These are phyloP conservation scores for Eristalinus sepulchralis DNA, from an alignment of 2,888 invertebrate species.

Conservation along the genomic window DNA sequence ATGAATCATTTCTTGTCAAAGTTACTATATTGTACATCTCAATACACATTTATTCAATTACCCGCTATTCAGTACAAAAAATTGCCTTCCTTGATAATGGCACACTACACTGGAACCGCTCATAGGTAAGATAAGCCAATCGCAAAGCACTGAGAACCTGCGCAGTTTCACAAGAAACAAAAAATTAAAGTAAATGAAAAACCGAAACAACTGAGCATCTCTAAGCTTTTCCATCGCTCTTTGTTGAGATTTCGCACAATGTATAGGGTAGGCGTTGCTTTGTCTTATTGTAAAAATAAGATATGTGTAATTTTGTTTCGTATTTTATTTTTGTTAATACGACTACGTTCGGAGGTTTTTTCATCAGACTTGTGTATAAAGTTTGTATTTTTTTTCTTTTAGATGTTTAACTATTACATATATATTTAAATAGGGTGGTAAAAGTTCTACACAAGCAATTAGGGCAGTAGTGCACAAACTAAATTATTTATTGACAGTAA, in stretches of 20 bases:
- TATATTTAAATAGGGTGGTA: too few species aligned
- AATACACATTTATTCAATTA: not conserved
- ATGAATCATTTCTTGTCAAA: not conserved
- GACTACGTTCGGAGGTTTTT: too few species aligned
- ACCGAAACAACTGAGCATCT: constrained; percentile 25
- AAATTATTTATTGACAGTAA: too few species aligned
- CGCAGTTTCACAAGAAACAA: constrained; percentile 20
- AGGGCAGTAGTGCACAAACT: too few species aligned
- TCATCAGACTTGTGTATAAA: too few species aligned
- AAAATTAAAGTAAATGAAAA: not conserved
- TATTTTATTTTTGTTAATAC: too few species aligned
- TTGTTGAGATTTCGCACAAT: not conserved
- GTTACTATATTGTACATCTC: constrained; percentile 24
- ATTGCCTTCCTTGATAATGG: constrained; percentile 26
- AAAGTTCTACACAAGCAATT: too few species aligned
- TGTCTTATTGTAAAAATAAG: too few species aligned
- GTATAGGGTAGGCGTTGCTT: not conserved
- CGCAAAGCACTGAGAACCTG: constrained; percentile 17
- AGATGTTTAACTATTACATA: too few species aligned
- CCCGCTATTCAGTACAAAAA: constrained; percentile 18
- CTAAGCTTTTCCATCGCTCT: not conserved
- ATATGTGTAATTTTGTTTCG: too few species aligned
- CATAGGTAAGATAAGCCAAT: constrained; percentile 36
- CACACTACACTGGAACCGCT: constrained; percentile 3
- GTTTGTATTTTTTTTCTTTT: too few species aligned